A percentile compares a stretch with the other conserved stretches of the same genome.
Evolutionary conservation across 2,888 invertebrate species (phyloP).

Genomic region (Drosophila diplacantha): DNA sequence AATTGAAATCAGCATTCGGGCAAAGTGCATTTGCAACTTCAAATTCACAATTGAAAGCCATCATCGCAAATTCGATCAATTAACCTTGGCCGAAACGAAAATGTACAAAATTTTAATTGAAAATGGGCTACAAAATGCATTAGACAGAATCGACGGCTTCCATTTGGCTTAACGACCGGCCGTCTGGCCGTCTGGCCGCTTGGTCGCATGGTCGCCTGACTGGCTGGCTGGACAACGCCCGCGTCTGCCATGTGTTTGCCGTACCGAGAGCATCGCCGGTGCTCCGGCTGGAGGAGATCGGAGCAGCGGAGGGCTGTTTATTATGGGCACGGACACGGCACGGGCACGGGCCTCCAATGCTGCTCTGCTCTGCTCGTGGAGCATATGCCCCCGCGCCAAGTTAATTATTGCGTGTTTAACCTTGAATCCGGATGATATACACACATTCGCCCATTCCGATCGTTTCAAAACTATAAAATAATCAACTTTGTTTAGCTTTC

Average conservation of each 20-base stretch:
- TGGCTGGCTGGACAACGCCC: conserved; percentile 48
- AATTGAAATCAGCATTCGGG: conserved; percentile 67
- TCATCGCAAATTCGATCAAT: conserved; percentile 52
- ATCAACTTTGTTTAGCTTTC: conserved; percentile 68
- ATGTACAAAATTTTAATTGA: conserved; percentile 59
- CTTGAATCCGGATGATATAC: conserved; percentile 61
- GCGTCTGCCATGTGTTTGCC: conserved; percentile 60
- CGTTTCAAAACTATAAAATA: conserved; percentile 70
- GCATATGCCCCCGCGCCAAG: conserved; percentile 55
- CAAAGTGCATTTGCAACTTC: conserved; percentile 68
- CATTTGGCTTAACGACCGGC: conserved; percentile 49
- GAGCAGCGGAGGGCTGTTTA: conserved; percentile 26
- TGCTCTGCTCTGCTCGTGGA: conserved; percentile 21
- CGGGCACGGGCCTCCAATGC: conserved; percentile 6
- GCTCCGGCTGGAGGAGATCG: conserved; percentile 1
- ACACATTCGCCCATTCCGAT: conserved; percentile 46
- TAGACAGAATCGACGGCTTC: conserved; percentile 52
- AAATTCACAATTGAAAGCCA: conserved; percentile 46
- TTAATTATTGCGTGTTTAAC: conserved; percentile 70
- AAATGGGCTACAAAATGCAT: conserved; percentile 64
- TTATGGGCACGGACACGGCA: conserved; percentile 20
- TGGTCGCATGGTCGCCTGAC: conserved; percentile 28
- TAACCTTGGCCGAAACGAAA: conserved; percentile 66
- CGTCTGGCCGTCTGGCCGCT: conserved; percentile 16
- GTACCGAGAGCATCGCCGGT: conserved; percentile 36